phyloP scores from a whole-genome alignment of 2,113 vertebrate species.

The Aix galericulata region DNA sequence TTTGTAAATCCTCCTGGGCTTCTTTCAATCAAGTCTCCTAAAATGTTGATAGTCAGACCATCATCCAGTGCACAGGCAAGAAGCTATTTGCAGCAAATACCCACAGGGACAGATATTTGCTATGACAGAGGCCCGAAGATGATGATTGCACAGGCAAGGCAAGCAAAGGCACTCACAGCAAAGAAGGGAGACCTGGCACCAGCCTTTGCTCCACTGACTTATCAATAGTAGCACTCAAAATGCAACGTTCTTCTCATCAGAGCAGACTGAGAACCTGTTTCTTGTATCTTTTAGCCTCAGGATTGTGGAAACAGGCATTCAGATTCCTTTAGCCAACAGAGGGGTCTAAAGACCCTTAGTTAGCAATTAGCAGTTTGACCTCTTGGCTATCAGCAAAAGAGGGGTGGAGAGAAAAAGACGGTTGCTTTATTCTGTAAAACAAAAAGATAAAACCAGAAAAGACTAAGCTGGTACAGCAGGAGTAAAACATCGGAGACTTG shows the following conservation, averaged over 20 bases:
- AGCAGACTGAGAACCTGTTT: neutral
- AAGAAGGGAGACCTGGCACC: neutral
- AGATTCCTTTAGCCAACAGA: neutral
- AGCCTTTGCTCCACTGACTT: neutral
- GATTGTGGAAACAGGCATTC: neutral
- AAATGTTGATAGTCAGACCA: neutral
- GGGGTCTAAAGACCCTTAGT: neutral
- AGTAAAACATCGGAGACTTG: neutral
- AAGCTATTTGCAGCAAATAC: neutral
- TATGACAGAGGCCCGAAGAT: neutral
- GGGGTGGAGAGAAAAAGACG: neutral
- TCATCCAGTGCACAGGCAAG: neutral
- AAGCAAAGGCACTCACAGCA: neutral
- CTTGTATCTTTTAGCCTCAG: rapidly evolving
- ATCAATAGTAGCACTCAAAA: neutral
- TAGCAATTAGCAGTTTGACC: neutral
- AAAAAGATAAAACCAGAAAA: neutral
- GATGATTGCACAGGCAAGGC: neutral
- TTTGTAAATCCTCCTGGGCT: neutral
- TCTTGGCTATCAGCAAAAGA: neutral
- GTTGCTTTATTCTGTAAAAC: neutral
- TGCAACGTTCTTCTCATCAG: neutral
- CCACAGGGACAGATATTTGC: neutral
- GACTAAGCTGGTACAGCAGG: neutral
- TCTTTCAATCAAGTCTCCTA: neutral